These are phyloP conservation scores for Lasioglossum marginatum DNA, from an alignment of 2,888 invertebrate species.

Conservation along the genomic window DNA sequence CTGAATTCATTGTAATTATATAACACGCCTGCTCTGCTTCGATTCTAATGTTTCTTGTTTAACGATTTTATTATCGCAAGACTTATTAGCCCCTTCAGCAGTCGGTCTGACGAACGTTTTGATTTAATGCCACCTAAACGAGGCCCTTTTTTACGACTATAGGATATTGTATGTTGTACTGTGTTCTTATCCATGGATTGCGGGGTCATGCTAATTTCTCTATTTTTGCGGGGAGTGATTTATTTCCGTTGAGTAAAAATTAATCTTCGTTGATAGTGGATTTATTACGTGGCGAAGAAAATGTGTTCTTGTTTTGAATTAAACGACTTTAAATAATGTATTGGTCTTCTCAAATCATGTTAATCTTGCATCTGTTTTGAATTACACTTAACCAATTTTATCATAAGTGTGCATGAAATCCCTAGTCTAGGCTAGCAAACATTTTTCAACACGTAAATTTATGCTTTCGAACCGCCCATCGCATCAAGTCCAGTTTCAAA, in stretches of 20 bases:
- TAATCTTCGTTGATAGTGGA: not conserved
- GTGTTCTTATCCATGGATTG: not conserved
- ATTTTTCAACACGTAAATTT: not conserved
- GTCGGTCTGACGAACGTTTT: constrained; percentile 22
- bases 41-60: not conserved
- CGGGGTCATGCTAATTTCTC: not conserved
- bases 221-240: not conserved
- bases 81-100: constrained; percentile 12
- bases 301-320: not conserved
- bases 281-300: not conserved
- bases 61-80: constrained; percentile 27
- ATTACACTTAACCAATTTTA: too few species aligned
- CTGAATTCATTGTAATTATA: constrained; percentile 28
- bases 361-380: too few species aligned
- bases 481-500: not conserved
- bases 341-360: too few species aligned
- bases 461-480: not conserved
- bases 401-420: too few species aligned
- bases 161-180: not conserved
- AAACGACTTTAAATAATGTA: too few species aligned
- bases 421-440: too few species aligned
- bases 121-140: not conserved
- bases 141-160: not conserved
- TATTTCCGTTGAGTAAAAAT: not conserved
- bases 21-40: constrained; percentile 15